Percentiles rank a stretch among this genome's conserved stretches.
phyloP scores from a whole-genome alignment of 2,113 vertebrate genomes.

The Phaetusa simplex region DNA sequence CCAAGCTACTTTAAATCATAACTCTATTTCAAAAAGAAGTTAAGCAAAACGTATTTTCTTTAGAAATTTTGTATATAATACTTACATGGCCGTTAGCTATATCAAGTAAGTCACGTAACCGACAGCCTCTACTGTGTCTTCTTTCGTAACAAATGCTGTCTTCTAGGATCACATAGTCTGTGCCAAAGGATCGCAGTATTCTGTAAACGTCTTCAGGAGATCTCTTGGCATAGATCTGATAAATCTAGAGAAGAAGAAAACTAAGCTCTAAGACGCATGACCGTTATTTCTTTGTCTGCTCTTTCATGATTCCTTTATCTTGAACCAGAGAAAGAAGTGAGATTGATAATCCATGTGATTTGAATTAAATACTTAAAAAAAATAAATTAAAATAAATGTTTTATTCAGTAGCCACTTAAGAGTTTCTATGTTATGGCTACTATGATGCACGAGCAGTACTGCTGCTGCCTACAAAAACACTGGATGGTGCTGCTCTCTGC shows the following conservation, averaged over 20 bases:
- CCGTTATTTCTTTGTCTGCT: background rate
- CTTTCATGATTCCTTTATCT: background rate
- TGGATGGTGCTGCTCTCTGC: background rate
- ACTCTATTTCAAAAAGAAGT: background rate
- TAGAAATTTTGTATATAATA: background rate
- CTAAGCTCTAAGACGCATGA: background rate
- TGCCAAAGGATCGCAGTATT: constrained; percentile 82
- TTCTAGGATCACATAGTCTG: constrained; percentile 91
- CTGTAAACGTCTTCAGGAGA: constrained; percentile 83
- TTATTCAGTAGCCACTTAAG: background rate
- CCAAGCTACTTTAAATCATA: fast-evolving
- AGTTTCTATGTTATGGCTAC: background rate
- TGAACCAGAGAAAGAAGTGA: background rate
- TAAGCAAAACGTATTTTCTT: background rate
- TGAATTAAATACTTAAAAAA: background rate
- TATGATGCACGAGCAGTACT: background rate
- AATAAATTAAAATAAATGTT: background rate
- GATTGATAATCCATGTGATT: background rate
- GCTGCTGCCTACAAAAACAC: background rate
- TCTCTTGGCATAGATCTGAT: constrained; percentile 90
- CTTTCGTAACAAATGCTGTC: constrained; percentile 96
- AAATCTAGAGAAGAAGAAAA: constrained; percentile 77
- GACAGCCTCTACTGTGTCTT: constrained; percentile 87
- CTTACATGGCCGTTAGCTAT: constrained; percentile 91
- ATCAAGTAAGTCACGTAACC: constrained; percentile 91